phyloP scores from a whole-genome alignment of 2,888 invertebrate species.

The Agrochola lychnidis region DNA sequence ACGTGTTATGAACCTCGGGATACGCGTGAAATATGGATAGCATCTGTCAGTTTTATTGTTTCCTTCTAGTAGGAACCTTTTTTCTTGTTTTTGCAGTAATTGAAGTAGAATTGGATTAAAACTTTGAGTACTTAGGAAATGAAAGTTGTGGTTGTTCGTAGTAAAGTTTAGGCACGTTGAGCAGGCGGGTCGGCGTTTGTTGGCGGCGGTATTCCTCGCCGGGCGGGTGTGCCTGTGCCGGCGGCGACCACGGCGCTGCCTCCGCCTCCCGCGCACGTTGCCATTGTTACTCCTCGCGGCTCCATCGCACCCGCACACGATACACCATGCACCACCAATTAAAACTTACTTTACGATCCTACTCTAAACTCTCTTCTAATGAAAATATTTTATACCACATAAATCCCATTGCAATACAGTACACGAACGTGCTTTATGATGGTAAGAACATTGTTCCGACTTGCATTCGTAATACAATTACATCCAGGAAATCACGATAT shows the following conservation, averaged over 20 bases:
- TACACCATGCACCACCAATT: slow-evolving; percentile 82
- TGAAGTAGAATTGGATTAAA: not conserved
- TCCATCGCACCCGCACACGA: slow-evolving; percentile 69
- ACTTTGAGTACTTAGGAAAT: not conserved
- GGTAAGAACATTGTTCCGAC: slow-evolving; percentile 70
- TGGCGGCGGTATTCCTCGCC: slow-evolving; percentile 79
- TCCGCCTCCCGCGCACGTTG: slow-evolving; percentile 86
- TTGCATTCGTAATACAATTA: slow-evolving; percentile 69
- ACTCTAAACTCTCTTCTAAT: slow-evolving; percentile 77
- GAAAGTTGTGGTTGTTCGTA: slow-evolving; percentile 36
- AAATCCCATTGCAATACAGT: slow-evolving; percentile 74
- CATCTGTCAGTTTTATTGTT: slow-evolving; percentile 39
- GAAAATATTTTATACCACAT: slow-evolving; percentile 77
- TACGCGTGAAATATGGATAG: slow-evolving; percentile 32
- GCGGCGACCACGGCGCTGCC: slow-evolving; percentile 82
- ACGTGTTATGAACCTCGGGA: slow-evolving; percentile 33
- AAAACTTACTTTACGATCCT: slow-evolving; percentile 82
- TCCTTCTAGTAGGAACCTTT: slow-evolving; percentile 3
- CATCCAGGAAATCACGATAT: slow-evolving; percentile 69
- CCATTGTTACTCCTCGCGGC: slow-evolving; percentile 80
- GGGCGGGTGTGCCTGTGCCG: slow-evolving; percentile 76
- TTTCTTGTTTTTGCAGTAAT: slow-evolving; percentile 6
- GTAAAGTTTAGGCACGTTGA: slow-evolving; percentile 68
- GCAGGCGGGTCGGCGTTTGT: slow-evolving; percentile 72
- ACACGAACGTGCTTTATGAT: slow-evolving; percentile 74